Evolutionary conservation across 2,113 vertebrate genomes (phyloP), one percentile per base, ranked within the genome.

Genomic region (Myotis brandtii): DNA sequence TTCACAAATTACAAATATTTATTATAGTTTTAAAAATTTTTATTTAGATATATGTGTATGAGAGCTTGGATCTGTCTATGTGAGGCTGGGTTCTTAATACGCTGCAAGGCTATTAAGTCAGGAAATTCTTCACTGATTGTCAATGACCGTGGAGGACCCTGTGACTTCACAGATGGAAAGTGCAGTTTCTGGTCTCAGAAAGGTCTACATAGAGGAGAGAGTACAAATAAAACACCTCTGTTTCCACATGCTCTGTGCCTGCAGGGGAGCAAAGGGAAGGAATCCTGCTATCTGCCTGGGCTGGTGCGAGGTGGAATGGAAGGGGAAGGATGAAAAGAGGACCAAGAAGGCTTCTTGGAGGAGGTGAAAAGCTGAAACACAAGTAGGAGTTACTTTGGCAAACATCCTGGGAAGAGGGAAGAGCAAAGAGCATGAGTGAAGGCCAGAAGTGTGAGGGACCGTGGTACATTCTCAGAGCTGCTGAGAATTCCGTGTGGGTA

Each of bases 221-320:
- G 21, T 20, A 3, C 8, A 9, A 5, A 7, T 3, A 2, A 50
- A 46, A n/a, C 3, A 12, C 1, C 17, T 52, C 14, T 11, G 23
- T 3, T 23, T 37, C 5, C 6, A 6, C 7, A 6, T 14, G 34
- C 27, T 9, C 0, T 14, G 5, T 16, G 43, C 9, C 6, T 5
- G 34, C 25, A 0, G 6, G 1, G 34, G 37, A 3, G 30, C 70
- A 3, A 25, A 30, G 23, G 13, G 23, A 50, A 82, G 59, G n/a
- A 32, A 56, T 27, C 25, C 20, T 50, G 50, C 34, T 13, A 9
- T 6, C 54, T 30, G 10, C 20, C 27, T 40, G 37, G 8, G 73
- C 46, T 70, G 50, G 67, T 34, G 72, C 12, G 69, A 23, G 48
- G 27, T 25, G 3, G 11, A 79, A 17, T 56, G 6, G n/a, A 40